Evolutionary conservation across 2,797 vertebrate genomes (phyloP), one percentile per base, ranked within the genome.

Genomic region (Danio choprae): DNA sequence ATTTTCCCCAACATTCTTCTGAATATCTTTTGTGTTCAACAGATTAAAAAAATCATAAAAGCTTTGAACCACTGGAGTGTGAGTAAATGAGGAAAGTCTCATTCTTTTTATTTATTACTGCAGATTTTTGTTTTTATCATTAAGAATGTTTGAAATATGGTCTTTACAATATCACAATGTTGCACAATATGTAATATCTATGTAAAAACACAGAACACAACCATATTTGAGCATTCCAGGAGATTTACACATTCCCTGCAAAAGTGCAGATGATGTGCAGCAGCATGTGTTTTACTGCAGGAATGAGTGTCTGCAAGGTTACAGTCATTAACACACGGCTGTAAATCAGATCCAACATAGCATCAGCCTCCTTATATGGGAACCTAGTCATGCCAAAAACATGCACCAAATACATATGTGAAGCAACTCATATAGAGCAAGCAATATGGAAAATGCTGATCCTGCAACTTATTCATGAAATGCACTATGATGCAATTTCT

Each of bases 311-410:
- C 80, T 84, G 44, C 73, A 50, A 51, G 74, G 69, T 56, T 72
- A 77, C 59, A 77, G 79, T 81, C 81, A 77, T 81, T 86, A 80
- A 74, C 43, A 41, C 3, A 7, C 18, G 29, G 73, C 59, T 73
- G 50, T 83, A 82, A 85, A 87, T 87, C 83, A 82, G 50, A 18
- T 43, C 11, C 15, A 58, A 73, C 46, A 60, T 63, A 79, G 38
- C 55, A 50, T n/a, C 0, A 53, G 48, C 22, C 41, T 63, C 56
- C 76, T 64, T 74, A 53, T 41, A 72, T 77, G 60, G 40, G 38
- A 76, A 41, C 43, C 15, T 82, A 68, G 63, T 83, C 69, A 80
- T 74, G 22, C 48, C 20, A 68, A 74, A 76, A 82, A 65, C 72
- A 51, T 78, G 41, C 53, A 56, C 11, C 4, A 53, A 73, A 55